These are phyloP conservation scores for Erebia palarica DNA, from an alignment of 2,888 invertebrate species.

Conservation along the genomic window DNA sequence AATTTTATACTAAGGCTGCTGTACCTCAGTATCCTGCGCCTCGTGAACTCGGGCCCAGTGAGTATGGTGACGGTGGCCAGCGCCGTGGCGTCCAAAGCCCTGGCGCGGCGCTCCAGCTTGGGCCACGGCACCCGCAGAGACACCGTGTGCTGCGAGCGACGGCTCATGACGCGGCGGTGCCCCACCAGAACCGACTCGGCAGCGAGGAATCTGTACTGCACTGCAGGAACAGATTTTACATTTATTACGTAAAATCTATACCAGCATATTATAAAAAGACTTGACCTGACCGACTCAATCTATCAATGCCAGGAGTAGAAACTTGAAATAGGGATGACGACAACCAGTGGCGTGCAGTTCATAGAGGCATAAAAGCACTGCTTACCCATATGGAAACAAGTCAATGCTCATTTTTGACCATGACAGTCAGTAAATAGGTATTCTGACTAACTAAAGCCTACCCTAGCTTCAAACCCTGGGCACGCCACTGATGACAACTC, in stretches of 20 bases:
- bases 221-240: constrained; percentile 47
- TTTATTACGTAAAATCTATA: constrained; percentile 50
- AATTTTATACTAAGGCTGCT: no score
- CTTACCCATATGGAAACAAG: no score
- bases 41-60: constrained; percentile 62
- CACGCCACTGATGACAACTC: no score
- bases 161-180: constrained; percentile 51
- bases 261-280: not conserved
- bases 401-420: no score
- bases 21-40: constrained; percentile 67
- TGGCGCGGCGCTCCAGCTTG: constrained; percentile 59
- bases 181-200: constrained; percentile 49
- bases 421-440: no score
- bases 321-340: constrained; percentile 23
- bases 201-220: constrained; percentile 61
- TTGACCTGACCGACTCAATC: no score
- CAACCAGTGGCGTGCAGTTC: no score
- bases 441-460: no score
- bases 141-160: constrained; percentile 51
- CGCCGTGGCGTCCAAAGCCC: constrained; percentile 48
- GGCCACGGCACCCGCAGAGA: constrained; percentile 59
- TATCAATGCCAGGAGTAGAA: constrained; percentile 43
- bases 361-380: no score
- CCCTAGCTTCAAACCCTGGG: no score
- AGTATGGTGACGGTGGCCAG: constrained; percentile 66